Evolutionary conservation across 2,113 vertebrate genomes (phyloP), one percentile per base, ranked within the genome.

Genomic region (Lota lota): DNA sequence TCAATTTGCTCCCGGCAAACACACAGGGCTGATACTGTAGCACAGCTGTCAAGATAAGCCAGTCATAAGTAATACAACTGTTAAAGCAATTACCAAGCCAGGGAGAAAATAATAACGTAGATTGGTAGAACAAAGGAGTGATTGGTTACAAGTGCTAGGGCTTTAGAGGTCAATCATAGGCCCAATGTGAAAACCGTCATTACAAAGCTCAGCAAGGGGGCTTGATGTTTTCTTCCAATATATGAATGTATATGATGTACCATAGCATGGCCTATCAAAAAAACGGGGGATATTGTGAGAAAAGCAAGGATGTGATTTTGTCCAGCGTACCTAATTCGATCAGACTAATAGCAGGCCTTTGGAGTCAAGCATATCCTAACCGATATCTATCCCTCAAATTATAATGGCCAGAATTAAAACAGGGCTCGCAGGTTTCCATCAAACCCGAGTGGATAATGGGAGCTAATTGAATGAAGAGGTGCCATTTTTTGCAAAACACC

Each of bases 31-130:
- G 79, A 87, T 88, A 88, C 88, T 88, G 81, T 87, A 88, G 80
- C 81, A 84, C 80, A 75, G 56, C 69, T 59, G 72, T 66, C 10
- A 66, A 85, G 87, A 91, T 90, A 91, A 89, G 87, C 67, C 69
- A 73, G 60, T 88, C 86, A 85, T 89, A 89, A 90, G 83, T 87
- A 88, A 91, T 88, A 89, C 79, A 85, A 82, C 66, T 83, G 82
- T 85, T 82, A 86, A 92, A 86, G 83, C 85, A 91, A 91, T 93
- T 91, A 88, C 83, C 60, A 51, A 83, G 78, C 72, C 70, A 79
- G 47, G 61, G 80, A 66, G 67, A 81, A 86, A 81, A 73, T 10
- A 47, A 47, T 47, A 47, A 47, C 40, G 40, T 47, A 83, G 83
- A 85, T 70, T 80, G 72, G 72, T 84, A 70, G 72, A 83, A 84